Conservation (phyloP, 1,140 invertebrate species). For the Drosophila ananassae region DNA sequence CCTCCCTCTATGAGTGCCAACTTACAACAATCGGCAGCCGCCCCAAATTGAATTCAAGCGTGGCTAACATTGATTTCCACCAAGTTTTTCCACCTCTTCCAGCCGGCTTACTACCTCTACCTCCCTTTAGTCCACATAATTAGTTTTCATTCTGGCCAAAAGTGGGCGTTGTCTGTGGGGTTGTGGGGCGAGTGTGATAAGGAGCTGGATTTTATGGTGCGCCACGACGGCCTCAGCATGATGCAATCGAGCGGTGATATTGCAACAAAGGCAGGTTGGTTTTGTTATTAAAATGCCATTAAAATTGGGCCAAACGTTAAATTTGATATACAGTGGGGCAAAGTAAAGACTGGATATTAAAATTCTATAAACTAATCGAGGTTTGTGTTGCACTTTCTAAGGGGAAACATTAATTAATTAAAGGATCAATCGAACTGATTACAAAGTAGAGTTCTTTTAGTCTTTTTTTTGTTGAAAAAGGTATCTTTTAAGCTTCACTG, state of each 20-base stretch:
- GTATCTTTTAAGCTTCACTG: conserved; percentile 16
- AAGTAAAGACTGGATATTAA: background rate
- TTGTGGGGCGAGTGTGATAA: conserved; percentile 56
- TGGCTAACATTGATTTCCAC: conserved; percentile 70
- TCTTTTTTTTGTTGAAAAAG: no score
- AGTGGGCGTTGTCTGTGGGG: conserved; percentile 55
- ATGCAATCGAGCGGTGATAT: conserved; percentile 67
- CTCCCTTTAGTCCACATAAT: conserved; percentile 40
- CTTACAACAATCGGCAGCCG: conserved; percentile 61
- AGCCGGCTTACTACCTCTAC: background rate
- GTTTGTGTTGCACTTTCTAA: background rate
- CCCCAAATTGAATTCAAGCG: conserved; percentile 71
- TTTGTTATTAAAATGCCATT: conserved; percentile 76
- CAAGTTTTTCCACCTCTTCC: conserved; percentile 4
- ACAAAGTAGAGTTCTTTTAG: no score
- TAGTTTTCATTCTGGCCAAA: conserved; percentile 60
- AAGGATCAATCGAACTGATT: no score
- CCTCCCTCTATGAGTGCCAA: conserved; percentile 34
- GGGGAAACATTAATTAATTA: no score
- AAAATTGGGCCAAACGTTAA: conserved; percentile 68
- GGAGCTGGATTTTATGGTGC: conserved; percentile 34
- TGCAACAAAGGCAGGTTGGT: conserved; percentile 53
- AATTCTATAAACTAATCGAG: background rate
- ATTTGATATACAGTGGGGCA: conserved; percentile 35
- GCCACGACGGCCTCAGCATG: conserved; percentile 38